These are phyloP conservation scores for Podocnemis expansa DNA, from an alignment of 2,113 vertebrate genomes.

Conservation along the genomic window DNA sequence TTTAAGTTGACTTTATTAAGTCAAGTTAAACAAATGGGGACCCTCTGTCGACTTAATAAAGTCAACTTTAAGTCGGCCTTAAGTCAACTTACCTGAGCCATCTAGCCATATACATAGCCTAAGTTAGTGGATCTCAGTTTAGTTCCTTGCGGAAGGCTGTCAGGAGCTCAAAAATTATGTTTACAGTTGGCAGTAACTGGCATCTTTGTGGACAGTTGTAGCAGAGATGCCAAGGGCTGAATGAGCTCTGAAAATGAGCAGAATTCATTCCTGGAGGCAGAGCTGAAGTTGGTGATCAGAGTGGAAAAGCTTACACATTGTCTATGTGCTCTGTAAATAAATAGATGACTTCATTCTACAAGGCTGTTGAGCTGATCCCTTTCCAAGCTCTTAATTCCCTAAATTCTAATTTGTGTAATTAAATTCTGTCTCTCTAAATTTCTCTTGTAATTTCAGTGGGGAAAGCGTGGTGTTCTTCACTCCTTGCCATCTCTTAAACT, in stretches of 20 bases:
- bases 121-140: neutral
- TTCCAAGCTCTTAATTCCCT: neutral
- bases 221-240: neutral
- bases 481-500: neutral
- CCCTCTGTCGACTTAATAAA: too few relatives aligned
- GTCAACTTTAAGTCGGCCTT: too few relatives aligned
- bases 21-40: too few relatives aligned
- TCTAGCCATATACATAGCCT: too few relatives aligned
- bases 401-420: neutral
- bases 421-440: neutral
- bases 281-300: neutral
- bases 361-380: neutral
- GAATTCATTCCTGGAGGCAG: neutral
- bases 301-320: neutral
- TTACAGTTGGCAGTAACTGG: neutral
- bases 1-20: too few relatives aligned
- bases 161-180: neutral
- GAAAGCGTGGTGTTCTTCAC: neutral
- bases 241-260: fast-evolving
- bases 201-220: fast-evolving
- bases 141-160: neutral
- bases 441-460: neutral
- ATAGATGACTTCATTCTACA: neutral
- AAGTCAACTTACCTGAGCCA: too few relatives aligned
- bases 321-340: neutral